Percentiles rank a stretch among this genome's conserved stretches.
phyloP scores from a whole-genome alignment of 2,888 invertebrate genomes.

The Agonopterix alstromeriana region DNA sequence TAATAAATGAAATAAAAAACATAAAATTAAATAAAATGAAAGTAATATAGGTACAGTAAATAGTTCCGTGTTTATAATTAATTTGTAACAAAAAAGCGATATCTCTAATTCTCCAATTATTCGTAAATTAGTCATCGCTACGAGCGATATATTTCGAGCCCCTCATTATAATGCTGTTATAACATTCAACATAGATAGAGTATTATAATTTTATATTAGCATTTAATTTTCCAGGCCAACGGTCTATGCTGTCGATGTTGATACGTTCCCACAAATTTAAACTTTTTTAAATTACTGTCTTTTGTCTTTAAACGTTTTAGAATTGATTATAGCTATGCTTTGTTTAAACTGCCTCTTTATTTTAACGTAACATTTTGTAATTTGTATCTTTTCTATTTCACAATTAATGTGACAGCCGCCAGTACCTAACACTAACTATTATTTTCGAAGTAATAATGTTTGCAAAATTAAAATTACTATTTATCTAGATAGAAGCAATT shows the following conservation, averaged over 20 bases:
- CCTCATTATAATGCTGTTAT: slow-evolving; percentile 69
- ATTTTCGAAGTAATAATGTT: too few species aligned
- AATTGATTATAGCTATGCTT: slow-evolving; percentile 8
- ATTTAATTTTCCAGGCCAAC: slow-evolving; percentile 71
- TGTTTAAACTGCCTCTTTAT: background rate
- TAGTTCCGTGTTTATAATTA: slow-evolving; percentile 36
- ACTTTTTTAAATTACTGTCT: slow-evolving; percentile 33
- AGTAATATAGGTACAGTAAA: background rate
- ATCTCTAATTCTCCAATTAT: slow-evolving; percentile 30
- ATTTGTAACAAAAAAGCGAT: slow-evolving; percentile 24
- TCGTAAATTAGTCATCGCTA: slow-evolving; percentile 58
- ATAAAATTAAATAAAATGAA: too few species aligned
- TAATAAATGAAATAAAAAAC: too few species aligned
- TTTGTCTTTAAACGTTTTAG: slow-evolving; percentile 22
- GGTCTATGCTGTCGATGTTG: slow-evolving; percentile 42
- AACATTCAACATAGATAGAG: slow-evolving; percentile 55
- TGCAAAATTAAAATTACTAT: too few species aligned
- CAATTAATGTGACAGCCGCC: too few species aligned
- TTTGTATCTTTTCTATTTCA: background rate
- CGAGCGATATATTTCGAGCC: slow-evolving; percentile 60
- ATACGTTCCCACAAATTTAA: slow-evolving; percentile 48
- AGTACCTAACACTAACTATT: too few species aligned
- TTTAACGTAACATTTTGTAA: background rate
- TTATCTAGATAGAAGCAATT: too few species aligned
- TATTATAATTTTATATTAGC: slow-evolving; percentile 70